A percentile compares a stretch with the other conserved stretches of the same genome.
Evolutionary conservation across 2,888 invertebrate genomes (phyloP).

Genomic region (Hypselothyrea guttata): DNA sequence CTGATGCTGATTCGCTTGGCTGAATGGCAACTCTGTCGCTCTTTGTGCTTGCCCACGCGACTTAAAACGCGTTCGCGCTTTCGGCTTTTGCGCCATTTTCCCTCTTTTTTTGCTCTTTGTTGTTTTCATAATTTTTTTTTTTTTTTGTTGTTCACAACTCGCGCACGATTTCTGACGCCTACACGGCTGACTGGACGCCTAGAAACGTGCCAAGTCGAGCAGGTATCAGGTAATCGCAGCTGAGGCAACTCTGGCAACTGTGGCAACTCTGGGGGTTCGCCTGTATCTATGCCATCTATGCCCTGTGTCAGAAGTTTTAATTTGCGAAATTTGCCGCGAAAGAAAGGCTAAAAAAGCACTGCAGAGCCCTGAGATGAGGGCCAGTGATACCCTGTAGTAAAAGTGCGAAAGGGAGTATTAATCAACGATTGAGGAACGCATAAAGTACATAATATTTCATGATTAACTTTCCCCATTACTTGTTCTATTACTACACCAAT

Average conservation of each 20-base stretch:
- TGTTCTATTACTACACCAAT: too few species aligned
- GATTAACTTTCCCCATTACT: too few species aligned
- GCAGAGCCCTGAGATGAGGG: too few species aligned
- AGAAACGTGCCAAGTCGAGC: constrained; percentile 30
- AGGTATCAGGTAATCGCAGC: neutral
- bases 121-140: neutral
- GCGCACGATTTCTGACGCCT: constrained; percentile 61
- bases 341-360: neutral
- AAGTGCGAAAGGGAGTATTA: too few species aligned
- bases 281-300: constrained; percentile 23
- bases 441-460: too few species aligned
- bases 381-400: neutral
- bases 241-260: constrained; percentile 3
- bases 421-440: too few species aligned
- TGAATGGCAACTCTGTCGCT: constrained; percentile 21
- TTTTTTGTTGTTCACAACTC: constrained; percentile 29
- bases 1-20: constrained; percentile 23
- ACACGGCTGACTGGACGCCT: constrained; percentile 43
- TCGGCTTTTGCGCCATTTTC: neutral
- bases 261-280: neutral
- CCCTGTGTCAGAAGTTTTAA: constrained; percentile 49
- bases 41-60: constrained; percentile 27
- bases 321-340: constrained; percentile 41
- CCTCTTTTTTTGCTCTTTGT: constrained; percentile 6
- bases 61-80: constrained; percentile 49